Conservation (phyloP, 2,888 invertebrate species). For the Drosophila anomelani region DNA sequence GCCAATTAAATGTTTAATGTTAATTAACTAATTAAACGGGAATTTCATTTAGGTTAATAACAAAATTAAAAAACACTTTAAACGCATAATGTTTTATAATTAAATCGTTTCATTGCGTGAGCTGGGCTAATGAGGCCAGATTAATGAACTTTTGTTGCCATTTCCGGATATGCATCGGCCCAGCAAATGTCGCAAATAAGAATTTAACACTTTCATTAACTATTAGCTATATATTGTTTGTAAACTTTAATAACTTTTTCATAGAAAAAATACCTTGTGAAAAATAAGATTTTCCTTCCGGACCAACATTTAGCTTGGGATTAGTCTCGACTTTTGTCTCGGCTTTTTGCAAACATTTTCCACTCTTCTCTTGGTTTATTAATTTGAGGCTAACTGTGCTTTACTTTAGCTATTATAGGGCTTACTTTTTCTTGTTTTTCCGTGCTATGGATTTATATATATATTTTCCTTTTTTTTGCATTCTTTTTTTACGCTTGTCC, state of each 20-base stretch:
- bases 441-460: slow-evolving; percentile 37
- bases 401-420: slow-evolving; percentile 42
- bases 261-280: slow-evolving; percentile 69
- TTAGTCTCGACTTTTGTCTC: slow-evolving; percentile 11
- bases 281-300: slow-evolving; percentile 39
- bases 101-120: slow-evolving; percentile 23
- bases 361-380: slow-evolving; percentile 27
- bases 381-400: slow-evolving; percentile 51
- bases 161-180: slow-evolving; percentile 3
- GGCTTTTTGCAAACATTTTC: slow-evolving; percentile 20
- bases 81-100: slow-evolving; percentile 41
- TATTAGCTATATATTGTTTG: slow-evolving; percentile 34
- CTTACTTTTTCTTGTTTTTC: slow-evolving; percentile 28
- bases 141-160: slow-evolving; percentile 28
- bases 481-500: slow-evolving; percentile 11
- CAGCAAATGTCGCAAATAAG: slow-evolving; percentile 15
- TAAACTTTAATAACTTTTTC: slow-evolving; percentile 63
- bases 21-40: slow-evolving; percentile 60
- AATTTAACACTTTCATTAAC: slow-evolving; percentile 26
- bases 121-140: slow-evolving; percentile 28
- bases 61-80: slow-evolving; percentile 49
- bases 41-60: slow-evolving; percentile 40
- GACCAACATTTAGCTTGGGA: slow-evolving; percentile 30
- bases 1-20: slow-evolving; percentile 62
- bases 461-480: slow-evolving; percentile 20